phyloP scores from a whole-genome alignment of 2,888 invertebrate genomes.

The Halictus ligatus region DNA sequence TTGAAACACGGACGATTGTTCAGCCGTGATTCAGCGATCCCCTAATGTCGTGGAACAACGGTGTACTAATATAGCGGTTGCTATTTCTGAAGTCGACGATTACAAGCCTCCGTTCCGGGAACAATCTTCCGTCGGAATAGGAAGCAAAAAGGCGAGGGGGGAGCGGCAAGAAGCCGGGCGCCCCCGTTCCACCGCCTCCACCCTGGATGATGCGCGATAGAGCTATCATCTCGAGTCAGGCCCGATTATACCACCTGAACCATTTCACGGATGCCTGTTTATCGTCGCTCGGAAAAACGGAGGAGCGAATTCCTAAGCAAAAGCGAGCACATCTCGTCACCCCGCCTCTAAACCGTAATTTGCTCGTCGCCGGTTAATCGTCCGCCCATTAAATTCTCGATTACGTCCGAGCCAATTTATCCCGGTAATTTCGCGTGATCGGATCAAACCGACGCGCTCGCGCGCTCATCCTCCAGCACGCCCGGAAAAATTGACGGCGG shows the following conservation, averaged over 20 bases:
- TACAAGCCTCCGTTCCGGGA: background rate
- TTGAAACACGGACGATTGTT: background rate
- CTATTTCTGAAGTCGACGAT: background rate
- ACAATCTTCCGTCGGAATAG: background rate
- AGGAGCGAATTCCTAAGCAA: constrained; percentile 27
- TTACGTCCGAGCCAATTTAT: constrained; percentile 60
- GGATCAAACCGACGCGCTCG: constrained; percentile 24
- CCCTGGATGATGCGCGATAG: constrained; percentile 3
- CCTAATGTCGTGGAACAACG: background rate
- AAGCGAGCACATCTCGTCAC: constrained; percentile 45
- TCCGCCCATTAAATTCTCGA: constrained; percentile 54
- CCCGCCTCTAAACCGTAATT: constrained; percentile 46
- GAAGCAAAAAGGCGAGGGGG: background rate
- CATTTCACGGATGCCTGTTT: constrained; percentile 14
- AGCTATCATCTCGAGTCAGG: background rate
- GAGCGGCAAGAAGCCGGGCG: background rate
- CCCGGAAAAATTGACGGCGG: background rate
- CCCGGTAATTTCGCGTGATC: constrained; percentile 57
- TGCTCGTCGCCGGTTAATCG: constrained; percentile 53
- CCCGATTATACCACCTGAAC: constrained; percentile 3
- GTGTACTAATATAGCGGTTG: background rate
- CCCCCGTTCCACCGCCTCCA: background rate
- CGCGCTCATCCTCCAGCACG: background rate
- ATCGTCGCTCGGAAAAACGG: background rate
- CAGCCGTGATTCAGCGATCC: background rate